These are phyloP conservation scores for Brachionus plicatilis DNA, from an alignment of 1,140 invertebrate species.

Conservation along the genomic window DNA sequence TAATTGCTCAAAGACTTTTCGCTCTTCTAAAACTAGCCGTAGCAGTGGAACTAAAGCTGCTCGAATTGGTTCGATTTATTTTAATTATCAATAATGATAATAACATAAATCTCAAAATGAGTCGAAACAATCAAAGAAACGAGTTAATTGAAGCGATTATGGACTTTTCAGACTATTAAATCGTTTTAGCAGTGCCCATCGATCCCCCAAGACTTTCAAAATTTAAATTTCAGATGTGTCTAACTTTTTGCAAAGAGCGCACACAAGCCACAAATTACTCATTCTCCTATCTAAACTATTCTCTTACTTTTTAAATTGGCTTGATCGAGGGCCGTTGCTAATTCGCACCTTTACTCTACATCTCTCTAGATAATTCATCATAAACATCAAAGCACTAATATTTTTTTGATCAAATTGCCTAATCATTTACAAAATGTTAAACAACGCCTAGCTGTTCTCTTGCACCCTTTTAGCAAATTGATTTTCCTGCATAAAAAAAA, in stretches of 20 bases:
- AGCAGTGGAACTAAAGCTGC: background rate
- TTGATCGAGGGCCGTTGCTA: background rate
- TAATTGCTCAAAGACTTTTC: slow-evolving; percentile 24
- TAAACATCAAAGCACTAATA: background rate
- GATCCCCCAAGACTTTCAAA: background rate
- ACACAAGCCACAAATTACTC: background rate
- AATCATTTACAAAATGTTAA: background rate
- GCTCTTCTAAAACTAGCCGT: background rate
- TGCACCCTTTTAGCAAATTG: no score
- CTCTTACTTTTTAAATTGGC: background rate
- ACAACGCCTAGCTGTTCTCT: background rate
- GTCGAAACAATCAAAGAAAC: background rate
- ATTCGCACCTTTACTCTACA: background rate
- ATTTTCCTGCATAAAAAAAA: background rate
- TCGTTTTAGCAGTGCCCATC: background rate
- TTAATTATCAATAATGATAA: slow-evolving; percentile 7
- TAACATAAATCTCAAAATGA: background rate
- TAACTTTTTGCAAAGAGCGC: background rate
- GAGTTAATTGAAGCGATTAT: slow-evolving; percentile 22
- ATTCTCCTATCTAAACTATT: background rate
- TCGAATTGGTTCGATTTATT: background rate
- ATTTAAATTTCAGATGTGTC: slow-evolving; percentile 21
- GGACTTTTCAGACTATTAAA: background rate
- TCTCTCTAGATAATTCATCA: background rate
- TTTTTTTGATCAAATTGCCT: background rate